Conservation (phyloP, 2,888 invertebrate species). For the Dynastes tityus region DNA sequence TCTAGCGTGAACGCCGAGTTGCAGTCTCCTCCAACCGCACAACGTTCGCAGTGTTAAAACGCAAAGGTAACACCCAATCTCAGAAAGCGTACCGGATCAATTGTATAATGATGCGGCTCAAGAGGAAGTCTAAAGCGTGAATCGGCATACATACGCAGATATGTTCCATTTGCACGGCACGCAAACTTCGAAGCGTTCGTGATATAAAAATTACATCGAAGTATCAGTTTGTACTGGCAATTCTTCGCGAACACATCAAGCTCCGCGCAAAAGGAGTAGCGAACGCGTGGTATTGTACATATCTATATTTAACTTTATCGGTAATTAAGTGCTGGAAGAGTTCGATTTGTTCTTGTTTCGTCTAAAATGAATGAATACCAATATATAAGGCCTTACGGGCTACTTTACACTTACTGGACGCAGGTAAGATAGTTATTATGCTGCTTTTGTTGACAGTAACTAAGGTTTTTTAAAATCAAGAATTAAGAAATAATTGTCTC, state of each 20-base stretch:
- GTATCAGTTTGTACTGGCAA: conserved; percentile 28
- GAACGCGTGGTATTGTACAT: neutral
- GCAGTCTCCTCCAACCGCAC: conserved; percentile 37
- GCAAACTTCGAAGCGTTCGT: conserved; percentile 31
- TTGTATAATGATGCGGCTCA: conserved; percentile 5
- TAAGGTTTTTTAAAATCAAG: neutral
- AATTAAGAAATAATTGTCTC: too few species aligned
- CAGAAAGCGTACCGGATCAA: neutral
- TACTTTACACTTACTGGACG: conserved; percentile 49
- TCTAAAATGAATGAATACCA: conserved; percentile 29
- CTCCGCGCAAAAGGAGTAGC: neutral
- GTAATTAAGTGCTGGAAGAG: neutral
- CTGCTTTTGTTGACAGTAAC: too few species aligned
- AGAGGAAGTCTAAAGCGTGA: conserved; percentile 17
- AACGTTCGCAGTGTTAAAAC: conserved; percentile 34
- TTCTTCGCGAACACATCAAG: conserved; percentile 28
- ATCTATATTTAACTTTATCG: neutral
- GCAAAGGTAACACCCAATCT: conserved; percentile 37
- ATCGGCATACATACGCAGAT: conserved; percentile 14
- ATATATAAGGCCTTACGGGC: conserved; percentile 43
- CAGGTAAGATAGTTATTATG: conserved; percentile 46
- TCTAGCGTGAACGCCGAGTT: conserved; percentile 39
- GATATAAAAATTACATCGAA: conserved; percentile 33
- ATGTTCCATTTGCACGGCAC: conserved; percentile 3
- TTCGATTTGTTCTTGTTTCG: neutral